These are phyloP conservation scores for Luehdorfia chinensis DNA, from an alignment of 1,140 invertebrate species.

Conservation along the genomic window DNA sequence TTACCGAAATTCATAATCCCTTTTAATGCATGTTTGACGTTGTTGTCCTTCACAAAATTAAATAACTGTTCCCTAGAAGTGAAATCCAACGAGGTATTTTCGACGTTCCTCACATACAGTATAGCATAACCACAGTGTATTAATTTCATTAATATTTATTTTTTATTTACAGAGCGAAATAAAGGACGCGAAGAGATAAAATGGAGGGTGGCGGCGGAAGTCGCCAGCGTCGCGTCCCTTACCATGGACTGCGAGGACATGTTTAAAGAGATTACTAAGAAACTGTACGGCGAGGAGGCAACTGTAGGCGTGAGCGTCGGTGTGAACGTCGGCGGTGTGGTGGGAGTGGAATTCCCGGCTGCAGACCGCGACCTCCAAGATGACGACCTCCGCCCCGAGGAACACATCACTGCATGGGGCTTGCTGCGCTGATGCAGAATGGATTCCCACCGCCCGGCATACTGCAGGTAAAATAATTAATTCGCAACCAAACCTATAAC, in stretches of 20 bases:
- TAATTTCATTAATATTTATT: not conserved
- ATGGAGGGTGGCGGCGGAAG: conserved; percentile 56
- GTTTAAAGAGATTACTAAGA: conserved; percentile 92
- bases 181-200: conserved; percentile 1
- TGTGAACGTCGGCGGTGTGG: conserved; percentile 35
- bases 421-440: conserved; percentile 85
- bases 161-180: not conserved
- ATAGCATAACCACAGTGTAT: not conserved
- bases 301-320: conserved; percentile 49
- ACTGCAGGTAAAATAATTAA: conserved; percentile 66
- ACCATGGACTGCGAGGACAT: conserved; percentile 77
- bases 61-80: not conserved
- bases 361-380: conserved; percentile 64
- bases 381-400: conserved; percentile 80
- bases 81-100: conserved; percentile 16
- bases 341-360: conserved; percentile 72
- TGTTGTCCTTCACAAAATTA: not conserved
- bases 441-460: conserved; percentile 81
- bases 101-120: not conserved
- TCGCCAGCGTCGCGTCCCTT: conserved; percentile 56
- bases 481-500: no score
- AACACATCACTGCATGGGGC: conserved; percentile 83
- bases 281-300: conserved; percentile 91
- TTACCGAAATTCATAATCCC: not conserved
- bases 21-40: not conserved